Conservation (phyloP, 2,888 invertebrate genomes). For the Galeruca laticollis region DNA sequence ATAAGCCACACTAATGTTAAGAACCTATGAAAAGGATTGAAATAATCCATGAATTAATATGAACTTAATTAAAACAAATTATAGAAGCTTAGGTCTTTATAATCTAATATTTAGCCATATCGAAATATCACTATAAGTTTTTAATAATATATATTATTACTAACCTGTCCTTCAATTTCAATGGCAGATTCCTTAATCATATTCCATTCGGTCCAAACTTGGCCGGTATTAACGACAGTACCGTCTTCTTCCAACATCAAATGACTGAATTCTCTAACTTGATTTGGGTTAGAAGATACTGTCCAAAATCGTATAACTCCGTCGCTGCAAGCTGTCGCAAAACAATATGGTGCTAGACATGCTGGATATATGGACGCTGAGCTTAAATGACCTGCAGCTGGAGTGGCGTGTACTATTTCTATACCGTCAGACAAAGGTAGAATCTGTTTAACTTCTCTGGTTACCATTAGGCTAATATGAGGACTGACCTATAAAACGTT, state of each 20-base stretch:
- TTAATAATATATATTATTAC: not conserved
- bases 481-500: constrained; percentile 64
- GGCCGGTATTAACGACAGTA: constrained; percentile 61
- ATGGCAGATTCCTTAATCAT: constrained; percentile 74
- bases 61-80: too few species aligned
- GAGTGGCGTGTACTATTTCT: constrained; percentile 92
- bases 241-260: constrained; percentile 63
- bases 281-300: constrained; percentile 58
- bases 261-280: constrained; percentile 57
- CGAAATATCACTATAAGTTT: too few species aligned
- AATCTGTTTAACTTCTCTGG: constrained; percentile 92
- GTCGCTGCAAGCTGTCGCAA: constrained; percentile 96
- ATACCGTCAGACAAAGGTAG: constrained; percentile 90
- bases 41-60: not conserved
- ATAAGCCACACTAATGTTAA: constrained; percentile 97
- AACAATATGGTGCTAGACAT: constrained; percentile 97
- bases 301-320: constrained; percentile 91
- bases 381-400: constrained; percentile 96
- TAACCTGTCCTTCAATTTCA: constrained; percentile 73
- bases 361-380: constrained; percentile 99
- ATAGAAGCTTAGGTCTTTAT: too few species aligned
- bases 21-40: constrained; percentile 67
- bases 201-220: constrained; percentile 65
- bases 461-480: constrained; percentile 88
- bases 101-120: too few species aligned